These are phyloP conservation scores for Urocynchramus pylzowi DNA, from an alignment of 2,113 vertebrate genomes.

Conservation along the genomic window DNA sequence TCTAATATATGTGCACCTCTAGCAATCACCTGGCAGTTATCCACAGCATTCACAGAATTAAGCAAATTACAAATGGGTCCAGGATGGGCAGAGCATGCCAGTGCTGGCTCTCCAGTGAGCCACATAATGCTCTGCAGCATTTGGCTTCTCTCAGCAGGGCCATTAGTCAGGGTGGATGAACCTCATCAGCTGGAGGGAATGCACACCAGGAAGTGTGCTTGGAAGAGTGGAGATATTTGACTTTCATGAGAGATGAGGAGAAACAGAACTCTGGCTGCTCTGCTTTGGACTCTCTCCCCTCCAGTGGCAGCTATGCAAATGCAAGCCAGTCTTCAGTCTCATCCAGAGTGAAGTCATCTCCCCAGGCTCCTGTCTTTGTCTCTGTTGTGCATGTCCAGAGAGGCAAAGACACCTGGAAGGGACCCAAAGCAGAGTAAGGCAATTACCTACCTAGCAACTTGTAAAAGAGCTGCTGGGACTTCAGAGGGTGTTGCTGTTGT, in stretches of 20 bases:
- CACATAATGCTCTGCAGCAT: neutral
- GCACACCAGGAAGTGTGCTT: neutral
- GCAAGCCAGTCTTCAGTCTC: neutral
- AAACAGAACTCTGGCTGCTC: neutral
- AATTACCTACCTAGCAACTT: neutral
- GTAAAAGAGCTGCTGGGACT: neutral
- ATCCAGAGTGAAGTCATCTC: neutral
- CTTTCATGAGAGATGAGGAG: slow-evolving; percentile 10
- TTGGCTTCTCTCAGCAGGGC: slow-evolving; percentile 32
- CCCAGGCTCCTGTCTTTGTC: neutral
- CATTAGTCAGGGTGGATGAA: slow-evolving; percentile 12
- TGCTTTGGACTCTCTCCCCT: neutral
- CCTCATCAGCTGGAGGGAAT: neutral
- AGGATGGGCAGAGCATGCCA: neutral
- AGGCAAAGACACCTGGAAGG: neutral
- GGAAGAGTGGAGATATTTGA: slow-evolving; percentile 3
- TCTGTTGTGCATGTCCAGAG: neutral
- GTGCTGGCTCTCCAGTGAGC: neutral
- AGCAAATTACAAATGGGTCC: neutral
- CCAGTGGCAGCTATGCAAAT: neutral
- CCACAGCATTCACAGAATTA: neutral
- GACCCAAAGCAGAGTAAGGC: neutral
- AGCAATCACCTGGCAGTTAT: neutral
- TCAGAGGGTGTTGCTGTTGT: neutral
- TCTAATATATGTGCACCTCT: neutral